Base-by-base conservation (phyloP, 1,140 invertebrate species). In the Lasaia peninsularis region DNA sequence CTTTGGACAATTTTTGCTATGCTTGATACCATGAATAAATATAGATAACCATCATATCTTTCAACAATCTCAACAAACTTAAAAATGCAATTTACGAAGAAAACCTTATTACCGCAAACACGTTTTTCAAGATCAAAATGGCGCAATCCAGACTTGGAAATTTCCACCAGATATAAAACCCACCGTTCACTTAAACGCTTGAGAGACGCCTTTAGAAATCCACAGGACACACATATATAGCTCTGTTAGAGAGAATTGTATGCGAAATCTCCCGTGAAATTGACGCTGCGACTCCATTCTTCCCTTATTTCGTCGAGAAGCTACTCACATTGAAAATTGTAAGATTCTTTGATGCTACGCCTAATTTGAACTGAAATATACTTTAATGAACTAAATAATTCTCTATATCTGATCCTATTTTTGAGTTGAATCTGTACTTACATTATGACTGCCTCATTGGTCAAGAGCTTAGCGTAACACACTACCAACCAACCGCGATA, bases 231-330 rank as follows among this genome's bases (percentile, higher is more conserved):
- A 52, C 56, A 52, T 33, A 62, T 63, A 60, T 67, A 62, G 62
- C 63, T 66, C 51, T 73, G 53, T 54, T 57, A 52, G 54, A 52
- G 60, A 59, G 71, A 67, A 74, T 69, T 71, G 69, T 70, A 67
- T 68, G 67, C 69, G 65, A 82, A 85, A 81, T 85, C 76, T 80
- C 58, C 69, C 78, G 75, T 85, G 71, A 81, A 85, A 83, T 85
- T 83, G 79, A 81, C 72, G 76, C 69, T 57, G 56, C 62, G 69
- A 66, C 65, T 73, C 72, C 67, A 67, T 77, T 80, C 68, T 71
- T 48, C 58, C 64, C 53, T 62, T 63, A 69, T 61, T 61, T 63
- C 60, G 58, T 56, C 62, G 55, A 60, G 60, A 63, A 63, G 61
- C 59, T 58, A 63, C 65, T 60, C 71, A 67, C 65, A 78, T 78